Evolutionary conservation across 2,797 vertebrate genomes (phyloP), one percentile per base, ranked within the genome.

Genomic region (Enteromius fasciolatus): DNA sequence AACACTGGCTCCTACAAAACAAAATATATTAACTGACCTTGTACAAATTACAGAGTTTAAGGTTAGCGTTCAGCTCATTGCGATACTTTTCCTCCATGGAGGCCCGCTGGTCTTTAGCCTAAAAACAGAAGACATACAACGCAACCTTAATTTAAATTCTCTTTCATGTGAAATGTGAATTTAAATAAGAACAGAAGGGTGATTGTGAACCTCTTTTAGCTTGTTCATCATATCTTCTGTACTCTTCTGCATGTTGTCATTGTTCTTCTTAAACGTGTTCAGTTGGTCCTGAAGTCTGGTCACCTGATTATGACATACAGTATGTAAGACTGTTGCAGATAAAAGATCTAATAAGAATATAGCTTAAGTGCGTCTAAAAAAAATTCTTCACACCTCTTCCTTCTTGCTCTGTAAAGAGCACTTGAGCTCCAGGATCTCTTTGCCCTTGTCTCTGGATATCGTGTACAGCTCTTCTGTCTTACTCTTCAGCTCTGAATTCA

Each of bases 61-160:
- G 90, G 70, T 98, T 96, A 44, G 97, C 97, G 72, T 97, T 99
- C 84, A 99, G 93, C 84, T 99, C 98, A 87, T 95, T 98, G 78
- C 95, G 95, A 86, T 98, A 99, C 91, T 97, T 98, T 84, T 98
- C 97, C 89, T 99, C 98, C 96, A 98, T 97, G 79, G 93, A 87
- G 52, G 91, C 92, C 78, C 92, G 94, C 81, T 98, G 97, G 7
- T 99, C 98, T 92, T 98, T 99, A 78, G 94, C 94, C 98, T 99
- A 50, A 5, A 87, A 44, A 72, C 15, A 28, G 14, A 64, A 25
- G 76, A 57, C 11, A 74, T 5, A 81, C 25, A 81, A 82, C 0
- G 0, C 0, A 54, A 28, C 9, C n/a, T 23, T 17, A 5, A 64
- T 28, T 52, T 52, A 20, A 54, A 20, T 50, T 61, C 7, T 36